Evolutionary conservation across 1,140 invertebrate species (phyloP).

Genomic region (Eriosoma lanigerum): DNA sequence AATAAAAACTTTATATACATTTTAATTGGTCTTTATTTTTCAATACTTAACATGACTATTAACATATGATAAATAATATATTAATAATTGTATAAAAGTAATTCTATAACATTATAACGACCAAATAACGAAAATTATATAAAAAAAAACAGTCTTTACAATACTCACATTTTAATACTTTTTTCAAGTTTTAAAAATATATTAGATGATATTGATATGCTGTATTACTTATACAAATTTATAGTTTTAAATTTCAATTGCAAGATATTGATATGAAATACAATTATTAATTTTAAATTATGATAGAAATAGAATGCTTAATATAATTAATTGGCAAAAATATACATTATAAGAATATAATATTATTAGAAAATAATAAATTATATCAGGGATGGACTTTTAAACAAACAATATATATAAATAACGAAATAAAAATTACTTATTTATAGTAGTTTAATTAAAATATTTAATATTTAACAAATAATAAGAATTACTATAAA

Average conservation of each 20-base stretch:
- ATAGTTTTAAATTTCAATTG: background rate
- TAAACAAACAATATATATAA: background rate
- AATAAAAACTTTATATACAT: background rate
- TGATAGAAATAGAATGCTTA: background rate
- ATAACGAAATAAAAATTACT: no score
- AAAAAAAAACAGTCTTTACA: conserved; percentile 16
- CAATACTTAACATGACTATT: background rate
- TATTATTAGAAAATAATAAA: background rate
- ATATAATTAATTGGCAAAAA: background rate
- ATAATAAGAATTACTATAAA: background rate
- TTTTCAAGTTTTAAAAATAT: background rate
- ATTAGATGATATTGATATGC: background rate
- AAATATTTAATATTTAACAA: background rate
- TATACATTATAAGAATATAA: background rate
- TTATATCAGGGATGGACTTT: background rate
- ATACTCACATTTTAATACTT: background rate
- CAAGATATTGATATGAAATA: background rate
- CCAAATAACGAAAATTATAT: background rate
- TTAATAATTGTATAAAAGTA: background rate
- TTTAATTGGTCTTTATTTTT: background rate
- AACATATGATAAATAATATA: background rate
- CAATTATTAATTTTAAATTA: background rate
- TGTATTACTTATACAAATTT: background rate
- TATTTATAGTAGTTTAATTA: background rate
- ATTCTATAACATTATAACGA: background rate